Base-by-base conservation (phyloP, 1,140 invertebrate genomes). In the Mercenaria mercenaria region DNA sequence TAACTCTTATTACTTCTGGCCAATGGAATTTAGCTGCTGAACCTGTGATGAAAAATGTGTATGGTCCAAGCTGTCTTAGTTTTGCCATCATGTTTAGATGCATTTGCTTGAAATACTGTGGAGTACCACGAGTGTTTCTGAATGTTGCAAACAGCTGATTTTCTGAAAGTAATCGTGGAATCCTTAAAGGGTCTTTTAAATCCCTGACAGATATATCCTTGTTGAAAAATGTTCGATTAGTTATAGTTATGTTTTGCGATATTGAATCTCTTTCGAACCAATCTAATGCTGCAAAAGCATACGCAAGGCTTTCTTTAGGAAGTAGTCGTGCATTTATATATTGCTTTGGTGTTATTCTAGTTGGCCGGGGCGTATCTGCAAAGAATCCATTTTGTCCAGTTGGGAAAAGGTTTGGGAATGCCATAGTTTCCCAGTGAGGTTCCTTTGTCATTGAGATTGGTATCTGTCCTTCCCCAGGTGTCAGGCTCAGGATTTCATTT, bases 101-200 rank as follows among this genome's bases (percentile, higher is more conserved):
- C 52, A 79, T 84, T 43, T 83, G 80, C 50, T 90, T 76, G 47
- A 74, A 89, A 69, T 89, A 89, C 41, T 83, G 79, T 13, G 88
- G 80, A 56, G 88, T 37, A 47, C 88, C 67, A 20, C 88, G 59
- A 59, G 82, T 89, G 39, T 82, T 83, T 76, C 29, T 72, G 52
- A 83, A 89, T 37, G 79, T 76, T n/a, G 77, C 52, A 82, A 76
- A 89, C 72, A 83, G 41, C 29, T 82, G 88, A 77, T 89, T 83
- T 89, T 83, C 79, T 59, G 88, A 72, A 37, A 83, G 79, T 23
- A 72, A 29, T 37, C 74, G 39, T 69, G 56, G 50, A 41, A 88
- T 52, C 47, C 39, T 67, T n/a, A 50, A 37, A 23, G 56, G 84
- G 77, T 87, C 50, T 32, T 87, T 87, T 39, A 77, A 87, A 11